phyloP scores from a whole-genome alignment of 2,888 invertebrate species.

The Nycteola revayana region DNA sequence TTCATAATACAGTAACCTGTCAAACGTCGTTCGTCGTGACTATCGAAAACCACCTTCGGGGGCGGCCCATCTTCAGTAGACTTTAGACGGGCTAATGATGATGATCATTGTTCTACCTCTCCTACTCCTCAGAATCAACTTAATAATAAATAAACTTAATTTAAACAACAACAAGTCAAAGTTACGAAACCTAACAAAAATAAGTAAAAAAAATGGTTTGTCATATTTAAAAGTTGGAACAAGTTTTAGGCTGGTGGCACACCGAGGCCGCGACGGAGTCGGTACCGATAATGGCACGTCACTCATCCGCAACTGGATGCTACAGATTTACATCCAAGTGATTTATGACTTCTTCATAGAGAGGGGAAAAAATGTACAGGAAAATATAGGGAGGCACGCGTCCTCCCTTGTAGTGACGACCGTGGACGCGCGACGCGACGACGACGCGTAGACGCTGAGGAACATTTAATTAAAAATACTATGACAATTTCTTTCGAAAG shows the following conservation, averaged over 20 bases:
- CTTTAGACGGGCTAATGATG: too few relatives aligned
- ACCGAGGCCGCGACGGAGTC: constrained; percentile 33
- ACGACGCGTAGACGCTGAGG: constrained; percentile 7
- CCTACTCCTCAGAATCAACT: too few relatives aligned
- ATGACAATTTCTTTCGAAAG: too few relatives aligned
- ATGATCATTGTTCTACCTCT: too few relatives aligned
- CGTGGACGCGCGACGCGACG: background rate
- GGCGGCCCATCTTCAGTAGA: too few relatives aligned
- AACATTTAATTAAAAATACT: constrained; percentile 40
- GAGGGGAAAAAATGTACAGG: constrained; percentile 72
- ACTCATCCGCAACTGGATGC: constrained; percentile 76
- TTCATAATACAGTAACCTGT: too few relatives aligned
- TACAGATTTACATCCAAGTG: constrained; percentile 80
- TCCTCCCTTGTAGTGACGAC: constrained; percentile 28
- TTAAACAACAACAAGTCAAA: too few relatives aligned
- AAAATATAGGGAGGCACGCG: constrained; percentile 50
- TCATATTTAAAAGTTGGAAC: constrained; percentile 44
- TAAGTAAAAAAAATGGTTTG: constrained; percentile 45
- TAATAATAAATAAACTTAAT: too few relatives aligned
- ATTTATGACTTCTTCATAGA: constrained; percentile 81
- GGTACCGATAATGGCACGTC: constrained; percentile 76
- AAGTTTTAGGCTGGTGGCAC: constrained; percentile 59
- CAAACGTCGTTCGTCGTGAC: too few relatives aligned
- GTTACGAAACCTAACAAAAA: too few relatives aligned
- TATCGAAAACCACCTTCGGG: too few relatives aligned